Percentiles rank a stretch among this genome's conserved stretches.
Evolutionary conservation across 37 sponge, comb jelly and placozoan genomes (phyloP).

Genomic region (Diacarnus erythraeanus): DNA sequence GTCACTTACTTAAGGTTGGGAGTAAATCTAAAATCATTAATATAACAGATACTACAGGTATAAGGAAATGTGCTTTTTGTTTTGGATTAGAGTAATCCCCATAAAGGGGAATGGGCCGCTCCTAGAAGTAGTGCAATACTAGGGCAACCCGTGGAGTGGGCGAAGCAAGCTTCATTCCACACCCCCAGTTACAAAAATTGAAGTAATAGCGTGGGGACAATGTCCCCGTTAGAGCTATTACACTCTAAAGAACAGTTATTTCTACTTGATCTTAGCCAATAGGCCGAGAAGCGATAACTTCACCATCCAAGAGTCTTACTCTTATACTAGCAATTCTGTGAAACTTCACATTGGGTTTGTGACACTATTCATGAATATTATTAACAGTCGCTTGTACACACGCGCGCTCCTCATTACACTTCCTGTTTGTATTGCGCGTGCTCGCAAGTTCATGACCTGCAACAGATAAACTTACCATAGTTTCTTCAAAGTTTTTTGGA

Average conservation of each 20-base stretch:
- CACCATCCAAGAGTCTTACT: not conserved
- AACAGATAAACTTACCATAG: constrained; percentile 37
- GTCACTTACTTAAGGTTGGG: not conserved
- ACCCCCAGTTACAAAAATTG: not conserved
- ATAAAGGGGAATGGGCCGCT: not conserved
- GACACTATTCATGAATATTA: too few relatives aligned
- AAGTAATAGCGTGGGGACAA: constrained; percentile 10
- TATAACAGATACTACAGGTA: too few relatives aligned
- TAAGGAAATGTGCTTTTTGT: too few relatives aligned
- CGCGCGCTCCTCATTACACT: too few relatives aligned
- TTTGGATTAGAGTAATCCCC: not conserved
- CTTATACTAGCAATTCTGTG: not conserved
- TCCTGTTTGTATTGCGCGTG: too few relatives aligned
- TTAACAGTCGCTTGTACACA: too few relatives aligned
- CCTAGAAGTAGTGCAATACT: constrained; percentile 15
- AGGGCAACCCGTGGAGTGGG: constrained; percentile 20
- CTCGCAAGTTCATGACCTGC: not conserved
- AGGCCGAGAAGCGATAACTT: constrained; percentile 38
- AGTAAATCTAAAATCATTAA: too few relatives aligned
- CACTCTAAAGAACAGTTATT: constrained; percentile 30
- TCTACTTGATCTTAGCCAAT: constrained; percentile 49
- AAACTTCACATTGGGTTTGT: not conserved
- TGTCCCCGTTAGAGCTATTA: constrained; percentile 23
- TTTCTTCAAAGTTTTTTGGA: constrained; percentile 47
- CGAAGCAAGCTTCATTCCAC: not conserved